Evolutionary conservation across 2,888 invertebrate genomes (phyloP).

Genomic region (Caenorhabditis macrosperma): DNA sequence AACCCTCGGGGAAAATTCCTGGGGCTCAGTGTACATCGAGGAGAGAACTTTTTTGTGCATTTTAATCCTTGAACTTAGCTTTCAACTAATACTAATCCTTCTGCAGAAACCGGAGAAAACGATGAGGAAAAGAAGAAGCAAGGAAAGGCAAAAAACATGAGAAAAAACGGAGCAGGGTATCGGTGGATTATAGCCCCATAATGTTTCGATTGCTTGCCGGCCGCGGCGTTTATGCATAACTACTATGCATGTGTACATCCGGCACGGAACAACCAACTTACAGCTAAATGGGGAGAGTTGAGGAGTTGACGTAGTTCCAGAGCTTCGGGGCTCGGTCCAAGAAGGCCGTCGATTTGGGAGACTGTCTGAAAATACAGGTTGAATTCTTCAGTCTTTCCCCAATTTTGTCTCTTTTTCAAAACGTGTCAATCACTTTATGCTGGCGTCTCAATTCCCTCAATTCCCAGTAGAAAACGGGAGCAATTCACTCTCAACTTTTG

Average conservation of each 20-base stretch:
- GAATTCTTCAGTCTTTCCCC: neutral
- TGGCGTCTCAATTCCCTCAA: neutral
- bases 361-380: conserved; percentile 68
- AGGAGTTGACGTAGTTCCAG: conserved; percentile 74
- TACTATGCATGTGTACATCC: neutral
- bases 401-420: neutral
- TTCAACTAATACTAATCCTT: conserved; percentile 23
- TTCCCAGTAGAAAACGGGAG: conserved; percentile 2
- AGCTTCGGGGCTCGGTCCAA: conserved; percentile 74
- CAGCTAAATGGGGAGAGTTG: conserved; percentile 74
- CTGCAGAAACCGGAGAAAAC: neutral
- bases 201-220: conserved; percentile 41
- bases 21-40: too few species aligned
- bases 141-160: neutral
- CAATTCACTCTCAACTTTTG: conserved; percentile 4
- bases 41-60: neutral
- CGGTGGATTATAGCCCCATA: conserved; percentile 50
- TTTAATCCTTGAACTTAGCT: conserved; percentile 23
- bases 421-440: neutral
- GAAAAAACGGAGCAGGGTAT: conserved; percentile 9
- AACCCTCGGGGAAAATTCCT: neutral
- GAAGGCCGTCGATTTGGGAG: conserved; percentile 68
- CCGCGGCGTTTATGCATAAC: conserved; percentile 34
- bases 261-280: conserved; percentile 42
- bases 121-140: neutral